These are phyloP conservation scores for Notolepis coatsorum DNA, from an alignment of 2,797 vertebrate species.

Conservation along the genomic window DNA sequence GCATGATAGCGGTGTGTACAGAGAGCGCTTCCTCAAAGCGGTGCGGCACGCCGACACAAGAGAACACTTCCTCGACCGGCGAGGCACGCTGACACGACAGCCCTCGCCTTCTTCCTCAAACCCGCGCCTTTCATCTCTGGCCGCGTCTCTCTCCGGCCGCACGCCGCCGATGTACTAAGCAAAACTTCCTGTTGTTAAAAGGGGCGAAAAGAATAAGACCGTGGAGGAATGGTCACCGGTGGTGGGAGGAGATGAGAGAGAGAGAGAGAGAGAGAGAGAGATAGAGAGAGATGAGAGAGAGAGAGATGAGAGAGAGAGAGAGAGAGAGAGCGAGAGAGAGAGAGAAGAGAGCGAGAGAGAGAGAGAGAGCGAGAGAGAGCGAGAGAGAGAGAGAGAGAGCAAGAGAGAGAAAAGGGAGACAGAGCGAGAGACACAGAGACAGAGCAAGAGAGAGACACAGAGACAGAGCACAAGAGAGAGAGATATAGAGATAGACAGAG, in stretches of 20 bases:
- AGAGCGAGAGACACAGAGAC: too few species aligned
- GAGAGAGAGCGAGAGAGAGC: too few species aligned
- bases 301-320: too few species aligned
- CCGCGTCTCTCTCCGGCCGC: constrained; percentile 42
- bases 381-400: too few species aligned
- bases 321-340: too few species aligned
- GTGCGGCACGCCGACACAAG: background rate
- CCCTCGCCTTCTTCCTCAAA: constrained; percentile 56
- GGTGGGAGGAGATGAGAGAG: background rate
- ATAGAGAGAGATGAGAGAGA: too few species aligned
- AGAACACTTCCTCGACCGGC: constrained; percentile 19
- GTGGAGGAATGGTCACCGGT: constrained; percentile 35
- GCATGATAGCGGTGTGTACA: constrained; percentile 18
- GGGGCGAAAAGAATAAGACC: background rate
- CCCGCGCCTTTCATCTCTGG: constrained; percentile 43
- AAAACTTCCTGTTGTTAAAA: constrained; percentile 64
- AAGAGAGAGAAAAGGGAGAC: too few species aligned
- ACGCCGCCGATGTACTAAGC: constrained; percentile 52
- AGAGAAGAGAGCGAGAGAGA: too few species aligned
- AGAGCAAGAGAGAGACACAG: too few species aligned
- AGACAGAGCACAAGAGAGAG: too few species aligned
- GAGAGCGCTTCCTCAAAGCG: background rate
- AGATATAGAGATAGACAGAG: too few species aligned
- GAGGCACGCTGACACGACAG: constrained; percentile 21
- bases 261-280: too few species aligned